These are phyloP conservation scores for Cantharis nigra DNA, from an alignment of 2,888 invertebrate genomes.

Conservation along the genomic window DNA sequence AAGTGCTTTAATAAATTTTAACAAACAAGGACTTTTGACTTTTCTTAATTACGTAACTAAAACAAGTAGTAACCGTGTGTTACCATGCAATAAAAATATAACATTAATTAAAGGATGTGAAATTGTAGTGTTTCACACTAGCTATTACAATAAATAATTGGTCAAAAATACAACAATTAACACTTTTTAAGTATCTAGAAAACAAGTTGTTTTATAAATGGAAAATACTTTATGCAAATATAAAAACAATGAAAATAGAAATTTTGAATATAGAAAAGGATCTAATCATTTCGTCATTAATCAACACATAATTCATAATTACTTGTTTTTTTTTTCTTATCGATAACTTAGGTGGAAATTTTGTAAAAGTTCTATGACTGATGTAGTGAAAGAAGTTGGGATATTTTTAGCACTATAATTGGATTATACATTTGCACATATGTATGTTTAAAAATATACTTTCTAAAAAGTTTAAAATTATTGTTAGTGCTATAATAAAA, in stretches of 20 bases:
- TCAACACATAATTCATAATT: not conserved
- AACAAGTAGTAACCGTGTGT: not conserved
- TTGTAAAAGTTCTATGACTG: not conserved
- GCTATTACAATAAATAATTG: not conserved
- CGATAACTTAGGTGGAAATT: not conserved
- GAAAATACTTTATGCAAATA: not conserved
- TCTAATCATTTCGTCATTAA: not conserved
- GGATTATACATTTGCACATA: not conserved
- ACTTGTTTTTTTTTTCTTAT: not conserved
- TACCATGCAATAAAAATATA: not conserved
- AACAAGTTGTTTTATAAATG: not conserved
- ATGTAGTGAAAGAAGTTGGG: not conserved
- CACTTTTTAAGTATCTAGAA: not conserved
- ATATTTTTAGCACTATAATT: not conserved
- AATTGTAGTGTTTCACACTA: not conserved
- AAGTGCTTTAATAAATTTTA: not conserved
- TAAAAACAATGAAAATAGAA: not conserved
- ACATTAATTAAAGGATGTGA: not conserved
- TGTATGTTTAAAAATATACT: not conserved
- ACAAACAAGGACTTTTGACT: not conserved
- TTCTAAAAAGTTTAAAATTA: not conserved
- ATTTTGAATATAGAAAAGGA: not conserved
- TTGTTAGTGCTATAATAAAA: not conserved
- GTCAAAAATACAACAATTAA: not conserved
- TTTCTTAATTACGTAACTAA: not conserved